Base-by-base conservation (phyloP, 2,797 vertebrate genomes). In the Rhinatrema bivittatum region DNA sequence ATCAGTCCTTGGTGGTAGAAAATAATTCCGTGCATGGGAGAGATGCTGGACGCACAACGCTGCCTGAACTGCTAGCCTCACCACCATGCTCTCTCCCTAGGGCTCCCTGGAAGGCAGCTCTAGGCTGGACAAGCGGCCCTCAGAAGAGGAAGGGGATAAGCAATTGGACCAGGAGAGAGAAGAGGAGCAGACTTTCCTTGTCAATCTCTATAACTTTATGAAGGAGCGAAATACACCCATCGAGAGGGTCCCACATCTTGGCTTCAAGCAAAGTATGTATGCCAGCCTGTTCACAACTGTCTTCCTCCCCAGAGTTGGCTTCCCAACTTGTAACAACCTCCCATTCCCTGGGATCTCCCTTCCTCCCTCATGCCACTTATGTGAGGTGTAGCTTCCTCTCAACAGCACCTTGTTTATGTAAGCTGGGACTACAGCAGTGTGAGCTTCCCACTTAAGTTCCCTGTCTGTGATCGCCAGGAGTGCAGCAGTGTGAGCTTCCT, bases 251-350 rank as follows among this genome's bases (percentile, higher is more conserved):
- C 94, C 94, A 32, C 93, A 96, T 57, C 82, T 96, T 2, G 94
- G 94, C 70, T 97, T 98, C 73, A 98, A 97, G 65, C 94, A 97
- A 76, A 95, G 94, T 98, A 72, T 37, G 90, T n/a, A n/a, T n/a
- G n/a, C n/a, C n/a, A n/a, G n/a, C n/a, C n/a, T n/a, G n/a, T n/a
- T n/a, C n/a, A n/a, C n/a, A n/a, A n/a, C 13, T 26, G 25, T 13
- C 25, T 26, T n/a, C n/a, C n/a, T n/a, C n/a, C n/a, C n/a, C 13
- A 16, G 26, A 18, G n/a, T 20, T 25, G 8, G 34, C 20, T 16
- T 13, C 36, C 16, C 39, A 9, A 17, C 30, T 19, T 12, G 1
- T 14, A 9, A 16, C 10, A 10, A 10, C 15, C 15, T 29, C 26
- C 10, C 9, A 16, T n/a, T n/a, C n/a, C n/a, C n/a, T n/a, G n/a